Base-by-base conservation (phyloP, 2,888 invertebrate species). In the Sipunculus nudus region DNA sequence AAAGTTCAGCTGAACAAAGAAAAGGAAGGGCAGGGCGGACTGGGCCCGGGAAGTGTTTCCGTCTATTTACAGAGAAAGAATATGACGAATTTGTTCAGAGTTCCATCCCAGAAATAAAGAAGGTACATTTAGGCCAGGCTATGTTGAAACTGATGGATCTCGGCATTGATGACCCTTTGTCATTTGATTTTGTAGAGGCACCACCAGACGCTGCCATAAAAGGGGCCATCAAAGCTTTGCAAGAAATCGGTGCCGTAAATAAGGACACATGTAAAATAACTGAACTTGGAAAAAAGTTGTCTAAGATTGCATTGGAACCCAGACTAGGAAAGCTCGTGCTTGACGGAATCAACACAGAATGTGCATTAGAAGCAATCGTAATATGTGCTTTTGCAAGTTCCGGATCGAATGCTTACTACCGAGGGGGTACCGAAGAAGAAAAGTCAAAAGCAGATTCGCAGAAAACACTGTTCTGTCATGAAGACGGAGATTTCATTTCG, bases 1-100 rank as follows among this genome's bases (percentile, higher is more conserved):
- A 75, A 62, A 81, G 81, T 50, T 81, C 82, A 3, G 82, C 84
- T 5, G 76, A 84, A 31, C 84, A 84, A 63, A 73, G 85, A 5
- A 81, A 79, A 67, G 84, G 84, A 5, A 68, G 84, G 57, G 84
- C 84, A 13, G 84, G 84, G 16, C 68, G 84, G 57, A 81, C 78
- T 4, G 72, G 74, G 21, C 62, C 75, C 5, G 85, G 85, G 1
- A 75, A 71, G 55, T 84, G 83, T 64, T 82, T 72, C 68, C 70
- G 83, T 29, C 70, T 85, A 13, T 84, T 79, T 62, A 75, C 73
- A 6, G 68, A 78, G 47, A 67, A 68, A n/a, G 72, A 74, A 19
- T 84, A 73, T 65, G 54, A 73, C 6, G 55, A 64, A 5, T 80
- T 84, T 79, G 65, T 66, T 2, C 60, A 63, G 32, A 65, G 47